Percentiles rank a stretch among this genome's conserved stretches.
Conservation (phyloP, 2,797 vertebrate genomes). For the Sebastes umbrosus region DNA sequence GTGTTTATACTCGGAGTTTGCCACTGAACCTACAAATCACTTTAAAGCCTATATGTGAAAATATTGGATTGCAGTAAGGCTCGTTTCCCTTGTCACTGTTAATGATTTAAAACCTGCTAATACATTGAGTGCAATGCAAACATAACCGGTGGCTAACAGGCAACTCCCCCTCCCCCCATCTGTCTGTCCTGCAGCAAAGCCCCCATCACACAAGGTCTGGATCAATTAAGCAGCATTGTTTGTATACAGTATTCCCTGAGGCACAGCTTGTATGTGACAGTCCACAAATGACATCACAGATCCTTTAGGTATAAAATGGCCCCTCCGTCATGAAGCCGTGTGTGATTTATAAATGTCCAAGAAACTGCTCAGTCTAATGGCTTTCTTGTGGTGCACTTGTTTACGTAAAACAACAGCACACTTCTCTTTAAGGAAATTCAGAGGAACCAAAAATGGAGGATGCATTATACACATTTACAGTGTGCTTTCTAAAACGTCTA, state of each 20-base stretch:
- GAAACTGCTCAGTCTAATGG: constrained; percentile 2
- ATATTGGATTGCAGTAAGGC: constrained; percentile 10
- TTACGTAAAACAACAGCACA: background rate
- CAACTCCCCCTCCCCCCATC: background rate
- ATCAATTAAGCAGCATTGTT: constrained; percentile 26
- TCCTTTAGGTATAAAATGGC: constrained; percentile 32
- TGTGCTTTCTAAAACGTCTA: background rate
- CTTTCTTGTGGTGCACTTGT: background rate
- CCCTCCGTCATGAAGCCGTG: constrained; percentile 10
- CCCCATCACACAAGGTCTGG: constrained; percentile 8
- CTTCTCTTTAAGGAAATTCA: background rate
- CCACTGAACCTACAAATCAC: constrained; percentile 4
- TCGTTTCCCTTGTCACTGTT: constrained; percentile 31
- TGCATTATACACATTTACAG: background rate
- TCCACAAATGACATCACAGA: constrained; percentile 44
- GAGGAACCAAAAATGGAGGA: background rate
- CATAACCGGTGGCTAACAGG: constrained; percentile 15
- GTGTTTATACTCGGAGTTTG: background rate
- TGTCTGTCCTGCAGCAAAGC: constrained; percentile 7
- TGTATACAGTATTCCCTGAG: background rate
- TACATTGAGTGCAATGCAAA: constrained; percentile 37
- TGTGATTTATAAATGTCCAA: constrained; percentile 35
- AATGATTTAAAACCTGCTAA: constrained; percentile 41
- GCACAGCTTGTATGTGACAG: constrained; percentile 42
- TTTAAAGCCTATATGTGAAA: background rate